Conservation (phyloP, 2,797 vertebrate genomes). For the Mormyrops boulengeri region DNA sequence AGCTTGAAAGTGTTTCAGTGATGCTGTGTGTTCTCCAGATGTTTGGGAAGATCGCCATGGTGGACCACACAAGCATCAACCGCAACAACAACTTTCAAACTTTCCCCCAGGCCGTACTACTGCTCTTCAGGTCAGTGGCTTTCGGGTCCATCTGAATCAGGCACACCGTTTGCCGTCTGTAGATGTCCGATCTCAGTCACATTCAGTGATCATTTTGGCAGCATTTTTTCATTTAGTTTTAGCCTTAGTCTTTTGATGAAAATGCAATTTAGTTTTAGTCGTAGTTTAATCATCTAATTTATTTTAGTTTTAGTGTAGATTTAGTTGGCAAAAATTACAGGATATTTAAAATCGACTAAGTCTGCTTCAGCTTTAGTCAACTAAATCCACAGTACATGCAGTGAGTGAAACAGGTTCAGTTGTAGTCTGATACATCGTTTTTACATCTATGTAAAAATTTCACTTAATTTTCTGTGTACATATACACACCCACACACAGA, state of each 20-base stretch:
- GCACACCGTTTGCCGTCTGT: background rate
- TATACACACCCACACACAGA: background rate
- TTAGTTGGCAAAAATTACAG: background rate
- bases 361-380: background rate
- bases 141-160: background rate
- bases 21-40: slow-evolving; percentile 60
- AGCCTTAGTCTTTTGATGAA: background rate
- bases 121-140: slow-evolving; percentile 84
- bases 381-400: background rate
- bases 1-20: background rate
- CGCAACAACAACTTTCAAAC: slow-evolving; percentile 99
- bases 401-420: background rate
- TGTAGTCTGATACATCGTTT: background rate
- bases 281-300: background rate
- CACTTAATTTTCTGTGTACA: background rate
- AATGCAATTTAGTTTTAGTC: background rate
- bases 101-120: slow-evolving; percentile 88
- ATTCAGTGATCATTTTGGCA: background rate
- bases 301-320: background rate
- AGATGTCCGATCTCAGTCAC: background rate
- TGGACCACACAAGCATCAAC: slow-evolving; percentile 90
- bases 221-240: background rate
- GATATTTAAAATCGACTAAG: background rate
- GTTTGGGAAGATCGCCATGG: slow-evolving; percentile 97
- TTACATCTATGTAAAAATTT: background rate